Conservation (phyloP, 1,140 invertebrate genomes). For the Pantala flavescens region DNA sequence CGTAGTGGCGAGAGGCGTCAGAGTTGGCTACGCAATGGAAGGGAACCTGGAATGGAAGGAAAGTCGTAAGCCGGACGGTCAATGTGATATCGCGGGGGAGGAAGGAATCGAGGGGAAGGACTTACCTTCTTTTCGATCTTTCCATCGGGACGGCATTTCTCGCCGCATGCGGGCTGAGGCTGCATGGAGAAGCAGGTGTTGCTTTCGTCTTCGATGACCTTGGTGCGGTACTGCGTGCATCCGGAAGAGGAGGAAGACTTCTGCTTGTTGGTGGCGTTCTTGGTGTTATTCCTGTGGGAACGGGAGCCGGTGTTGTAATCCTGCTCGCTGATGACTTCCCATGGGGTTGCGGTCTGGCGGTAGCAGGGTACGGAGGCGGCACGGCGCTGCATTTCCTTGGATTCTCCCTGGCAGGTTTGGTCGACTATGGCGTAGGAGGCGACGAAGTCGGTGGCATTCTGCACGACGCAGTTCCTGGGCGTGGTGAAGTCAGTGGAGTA, state of each 20-base stretch:
- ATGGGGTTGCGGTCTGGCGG: conserved; percentile 28
- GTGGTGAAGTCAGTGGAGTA: conserved; percentile 43
- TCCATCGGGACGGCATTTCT: conserved; percentile 30
- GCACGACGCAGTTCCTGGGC: conserved; percentile 43
- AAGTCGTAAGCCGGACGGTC: not conserved
- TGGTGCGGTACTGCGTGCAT: conserved; percentile 33
- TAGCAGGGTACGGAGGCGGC: conserved; percentile 34
- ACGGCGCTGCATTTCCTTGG: conserved; percentile 29
- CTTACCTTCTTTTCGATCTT: conserved; percentile 27
- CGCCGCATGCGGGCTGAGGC: conserved; percentile 38
- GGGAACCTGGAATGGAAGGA: conserved; percentile 27
- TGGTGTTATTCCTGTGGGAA: conserved; percentile 24
- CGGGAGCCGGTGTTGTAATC: conserved; percentile 15
- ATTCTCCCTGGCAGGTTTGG: conserved; percentile 32
- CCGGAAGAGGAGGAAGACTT: conserved; percentile 17
- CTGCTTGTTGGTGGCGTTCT: conserved; percentile 16
- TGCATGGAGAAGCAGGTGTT: conserved; percentile 45
- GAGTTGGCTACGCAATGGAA: conserved; percentile 40
- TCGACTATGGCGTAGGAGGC: conserved; percentile 43
- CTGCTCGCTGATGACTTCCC: conserved; percentile 37
- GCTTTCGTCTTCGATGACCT: conserved; percentile 35
- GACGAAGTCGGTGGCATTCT: conserved; percentile 40
- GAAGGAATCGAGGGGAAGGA: not conserved
- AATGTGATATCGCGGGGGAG: not conserved
- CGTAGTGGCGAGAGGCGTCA: conserved; percentile 34